Percentiles rank a stretch among this genome's conserved stretches.
These are phyloP conservation scores for Datnioides undecimradiatus DNA, from an alignment of 2,113 vertebrate species.

Conservation along the genomic window DNA sequence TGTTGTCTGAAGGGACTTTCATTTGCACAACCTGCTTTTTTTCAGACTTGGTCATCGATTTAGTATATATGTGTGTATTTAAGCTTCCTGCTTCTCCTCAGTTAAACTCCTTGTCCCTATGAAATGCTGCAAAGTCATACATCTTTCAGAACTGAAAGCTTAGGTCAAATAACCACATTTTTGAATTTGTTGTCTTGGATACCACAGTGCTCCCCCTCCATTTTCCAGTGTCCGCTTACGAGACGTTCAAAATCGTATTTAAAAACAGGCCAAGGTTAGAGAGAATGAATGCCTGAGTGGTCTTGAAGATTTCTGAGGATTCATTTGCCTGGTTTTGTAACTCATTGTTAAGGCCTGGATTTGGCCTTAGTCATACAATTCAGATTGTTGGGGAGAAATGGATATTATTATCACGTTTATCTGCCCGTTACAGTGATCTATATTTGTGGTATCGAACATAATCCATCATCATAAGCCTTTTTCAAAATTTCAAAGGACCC, in stretches of 20 bases:
- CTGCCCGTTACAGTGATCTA: neutral
- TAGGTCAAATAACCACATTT: neutral
- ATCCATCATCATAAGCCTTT: constrained; percentile 27
- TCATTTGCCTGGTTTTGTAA: constrained; percentile 18
- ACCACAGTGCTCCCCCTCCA: neutral
- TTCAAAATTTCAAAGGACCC: neutral
- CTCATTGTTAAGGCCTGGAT: constrained; percentile 9
- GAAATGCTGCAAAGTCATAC: constrained; percentile 10
- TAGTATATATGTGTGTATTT: neutral
- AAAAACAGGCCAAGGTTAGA: constrained; percentile 31
- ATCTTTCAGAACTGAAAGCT: neutral
- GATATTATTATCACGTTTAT: neutral
- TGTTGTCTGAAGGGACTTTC: neutral
- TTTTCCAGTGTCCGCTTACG: constrained; percentile 9
- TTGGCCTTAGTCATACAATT: neutral
- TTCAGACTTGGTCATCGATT: neutral
- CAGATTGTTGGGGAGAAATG: neutral
- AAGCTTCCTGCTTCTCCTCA: neutral
- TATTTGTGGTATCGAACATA: constrained; percentile 24
- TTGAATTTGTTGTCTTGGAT: constrained; percentile 15
- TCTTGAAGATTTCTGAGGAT: constrained; percentile 23
- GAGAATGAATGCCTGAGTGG: constrained; percentile 21
- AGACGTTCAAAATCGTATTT: no score
- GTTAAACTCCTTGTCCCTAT: constrained; percentile 31
- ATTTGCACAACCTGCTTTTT: constrained; percentile 3